Evolutionary conservation across 2,888 invertebrate genomes (phyloP), one percentile per base, ranked within the genome.

Genomic region (Andrena trimmerana): DNA sequence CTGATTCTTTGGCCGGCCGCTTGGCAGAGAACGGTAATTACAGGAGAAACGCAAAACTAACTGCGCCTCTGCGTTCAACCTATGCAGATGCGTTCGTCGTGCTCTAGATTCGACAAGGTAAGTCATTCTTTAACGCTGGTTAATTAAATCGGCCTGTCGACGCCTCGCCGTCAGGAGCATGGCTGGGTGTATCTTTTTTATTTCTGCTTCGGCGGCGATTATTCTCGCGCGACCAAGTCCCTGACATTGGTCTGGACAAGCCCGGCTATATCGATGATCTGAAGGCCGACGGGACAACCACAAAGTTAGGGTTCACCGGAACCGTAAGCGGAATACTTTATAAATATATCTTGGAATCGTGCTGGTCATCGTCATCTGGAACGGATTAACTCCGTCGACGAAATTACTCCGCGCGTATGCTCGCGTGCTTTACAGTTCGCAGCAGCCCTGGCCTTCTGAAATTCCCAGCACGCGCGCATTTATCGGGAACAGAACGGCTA

Each of bases 121-220:
- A 63, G 52, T 54, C 20, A 33, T 42, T 60, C 16, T 48, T 78
- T 60, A 54, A 66, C 8, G 69, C 27, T 48, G 42, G 69, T 66
- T 81, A 81, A 81, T 81, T 81, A 74, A 42, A 57, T 0, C 36
- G 16, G 54, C 8, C 62, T 67, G 81, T 81, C 81, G 67, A 54
- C 67, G 33, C 63, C 27, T 50, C 33, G 8, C 7, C 52, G 10
- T 8, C 60, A 24, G 50, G n/a, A 59, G 16, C 16, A 20, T 62
- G 27, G 27, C n/a, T 63, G 2, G 20, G 29, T 29, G 20, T 10
- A 50, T 33, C 10, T 65, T 2, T 42, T 16, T 42, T 16, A 42
- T 42, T 16, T 42, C 42, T 42, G 4, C 4, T 42, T 4, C 1
- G 16, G 59, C 10, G 36, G 8, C 27, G 13, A 72, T 65, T 24